Conservation (phyloP, 2,797 vertebrate genomes). For the Catharus ustulatus region DNA sequence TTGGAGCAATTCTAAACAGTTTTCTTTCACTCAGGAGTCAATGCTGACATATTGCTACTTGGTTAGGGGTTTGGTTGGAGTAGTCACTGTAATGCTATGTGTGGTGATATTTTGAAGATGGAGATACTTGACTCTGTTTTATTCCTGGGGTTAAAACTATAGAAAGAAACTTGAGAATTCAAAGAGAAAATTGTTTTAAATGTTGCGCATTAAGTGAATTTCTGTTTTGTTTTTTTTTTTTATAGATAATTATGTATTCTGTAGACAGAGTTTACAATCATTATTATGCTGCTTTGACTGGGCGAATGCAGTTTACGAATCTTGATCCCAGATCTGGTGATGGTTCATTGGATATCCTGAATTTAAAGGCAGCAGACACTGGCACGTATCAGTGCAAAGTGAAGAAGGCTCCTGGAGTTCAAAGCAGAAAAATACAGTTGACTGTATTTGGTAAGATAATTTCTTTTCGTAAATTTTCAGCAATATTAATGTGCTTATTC, state of each 20-base stretch:
- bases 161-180: not conserved
- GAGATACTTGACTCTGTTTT: not conserved
- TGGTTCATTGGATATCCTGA: conserved; percentile 86
- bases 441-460: conserved; percentile 88
- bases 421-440: conserved; percentile 86
- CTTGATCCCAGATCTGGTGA: conserved; percentile 87
- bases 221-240: not conserved
- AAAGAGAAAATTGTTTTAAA: not conserved
- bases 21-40: not conserved
- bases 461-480: not conserved
- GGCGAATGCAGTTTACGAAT: conserved; percentile 87
- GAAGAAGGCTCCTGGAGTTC: conserved; percentile 91
- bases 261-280: conserved; percentile 85
- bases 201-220: not conserved
- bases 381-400: conserved; percentile 95
- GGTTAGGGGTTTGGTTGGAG: not conserved
- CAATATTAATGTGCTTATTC: not conserved
- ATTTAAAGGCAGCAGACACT: conserved; percentile 85
- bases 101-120: not conserved
- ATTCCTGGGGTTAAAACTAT: not conserved
- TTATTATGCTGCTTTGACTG: conserved; percentile 80
- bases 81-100: not conserved
- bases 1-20: not conserved
- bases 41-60: not conserved
- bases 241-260: conserved; percentile 88